Evolutionary conservation across 2,113 vertebrate species (phyloP).

Genomic region (Forbesichthys agassizii): DNA sequence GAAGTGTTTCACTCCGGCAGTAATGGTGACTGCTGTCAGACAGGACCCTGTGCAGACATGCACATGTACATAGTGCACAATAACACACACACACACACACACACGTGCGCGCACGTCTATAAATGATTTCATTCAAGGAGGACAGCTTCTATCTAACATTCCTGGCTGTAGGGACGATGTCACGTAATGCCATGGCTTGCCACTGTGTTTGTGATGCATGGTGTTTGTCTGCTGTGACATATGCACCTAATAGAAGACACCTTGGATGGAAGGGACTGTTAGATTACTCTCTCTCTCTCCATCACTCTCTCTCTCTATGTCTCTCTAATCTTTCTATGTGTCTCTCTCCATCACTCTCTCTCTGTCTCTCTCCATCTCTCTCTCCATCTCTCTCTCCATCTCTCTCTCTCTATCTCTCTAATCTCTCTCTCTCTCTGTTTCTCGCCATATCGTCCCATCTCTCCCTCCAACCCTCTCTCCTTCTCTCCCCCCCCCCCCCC

Average conservation of each 20-base stretch:
- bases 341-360: neutral
- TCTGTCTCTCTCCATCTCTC: no score
- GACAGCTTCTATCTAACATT: no score
- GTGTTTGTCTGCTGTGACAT: no score
- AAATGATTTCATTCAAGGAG: no score
- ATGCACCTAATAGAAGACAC: no score
- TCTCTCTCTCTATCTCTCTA: no score
- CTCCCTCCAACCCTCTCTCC: neutral
- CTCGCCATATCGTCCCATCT: neutral
- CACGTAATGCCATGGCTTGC: no score
- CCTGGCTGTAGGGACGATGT: no score
- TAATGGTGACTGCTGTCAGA: constrained; percentile 8
- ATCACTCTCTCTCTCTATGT: neutral
- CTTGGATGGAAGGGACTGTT: neutral
- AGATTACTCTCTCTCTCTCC: neutral
- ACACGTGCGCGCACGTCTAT: neutral
- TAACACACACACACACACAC: neutral
- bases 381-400: no score
- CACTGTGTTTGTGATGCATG: no score
- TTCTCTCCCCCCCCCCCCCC: no score
- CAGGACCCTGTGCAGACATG: neutral
- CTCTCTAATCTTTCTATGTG: no score
- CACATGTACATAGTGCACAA: neutral
- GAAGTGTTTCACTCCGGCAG: constrained; percentile 24
- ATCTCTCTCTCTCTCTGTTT: neutral